Evolutionary conservation across 2,888 invertebrate genomes (phyloP).

Genomic region (Amphipoea lucens): DNA sequence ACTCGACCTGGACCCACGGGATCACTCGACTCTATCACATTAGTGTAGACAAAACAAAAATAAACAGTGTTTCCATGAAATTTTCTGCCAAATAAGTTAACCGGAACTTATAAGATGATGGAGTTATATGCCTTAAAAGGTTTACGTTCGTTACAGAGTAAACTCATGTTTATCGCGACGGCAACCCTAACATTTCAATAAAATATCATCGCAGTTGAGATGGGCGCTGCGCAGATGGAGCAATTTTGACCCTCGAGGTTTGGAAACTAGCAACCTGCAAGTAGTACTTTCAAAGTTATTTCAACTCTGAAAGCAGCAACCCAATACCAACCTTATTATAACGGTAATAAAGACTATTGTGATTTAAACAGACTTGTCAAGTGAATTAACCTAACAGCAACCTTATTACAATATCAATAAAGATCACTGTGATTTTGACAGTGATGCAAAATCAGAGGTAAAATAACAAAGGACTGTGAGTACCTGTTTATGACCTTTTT

Average conservation of each 20-base stretch:
- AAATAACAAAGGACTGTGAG: background rate
- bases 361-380: background rate
- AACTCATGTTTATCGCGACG: constrained; percentile 16
- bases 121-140: constrained; percentile 5
- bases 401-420: background rate
- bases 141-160: constrained; percentile 14
- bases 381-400: background rate
- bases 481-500: background rate
- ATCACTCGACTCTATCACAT: too few species aligned
- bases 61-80: background rate
- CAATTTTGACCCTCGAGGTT: background rate
- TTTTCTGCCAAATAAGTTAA: background rate
- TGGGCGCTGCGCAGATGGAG: too few species aligned
- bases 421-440: background rate
- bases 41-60: background rate
- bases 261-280: background rate
- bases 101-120: constrained; percentile 8
- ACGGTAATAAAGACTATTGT: background rate
- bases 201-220: background rate
- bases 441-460: background rate
- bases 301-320: background rate
- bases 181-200: background rate
- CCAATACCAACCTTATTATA: background rate
- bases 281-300: background rate
- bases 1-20: too few species aligned